These are phyloP conservation scores for Tuta absoluta DNA, from an alignment of 2,888 invertebrate genomes.

Conservation along the genomic window DNA sequence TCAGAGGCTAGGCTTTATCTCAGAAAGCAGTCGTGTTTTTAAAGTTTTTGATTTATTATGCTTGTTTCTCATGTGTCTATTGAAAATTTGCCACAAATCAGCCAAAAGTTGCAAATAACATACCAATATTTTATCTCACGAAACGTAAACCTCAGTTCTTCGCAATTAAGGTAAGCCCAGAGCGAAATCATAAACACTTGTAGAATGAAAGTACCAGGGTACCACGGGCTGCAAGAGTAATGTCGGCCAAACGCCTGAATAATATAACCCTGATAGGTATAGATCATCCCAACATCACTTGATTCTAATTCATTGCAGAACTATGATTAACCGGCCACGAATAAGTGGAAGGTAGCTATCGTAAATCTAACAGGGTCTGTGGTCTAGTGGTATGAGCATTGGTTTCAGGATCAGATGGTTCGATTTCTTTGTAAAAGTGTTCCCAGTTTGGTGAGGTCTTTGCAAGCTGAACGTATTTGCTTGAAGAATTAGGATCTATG, in stretches of 20 bases:
- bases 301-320: conserved; percentile 49
- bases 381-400: no score
- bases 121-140: background rate
- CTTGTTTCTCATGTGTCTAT: no score
- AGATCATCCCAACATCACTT: conserved; percentile 42
- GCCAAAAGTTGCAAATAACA: background rate
- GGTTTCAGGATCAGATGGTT: no score
- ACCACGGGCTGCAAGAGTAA: conserved; percentile 19
- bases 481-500: no score
- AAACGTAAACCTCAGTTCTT: background rate
- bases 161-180: conserved; percentile 5
- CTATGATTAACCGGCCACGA: conserved; percentile 49
- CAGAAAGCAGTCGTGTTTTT: no score
- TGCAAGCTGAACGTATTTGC: no score
- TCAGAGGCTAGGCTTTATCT: no score
- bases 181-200: conserved; percentile 22
- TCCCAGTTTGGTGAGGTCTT: no score
- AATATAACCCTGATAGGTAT: conserved; percentile 37
- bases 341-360: conserved; percentile 42
- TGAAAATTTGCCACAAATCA: no score
- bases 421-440: no score
- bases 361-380: conserved; percentile 38
- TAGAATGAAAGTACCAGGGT: conserved; percentile 8
- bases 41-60: no score
- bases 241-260: conserved; percentile 23